Percentiles rank a stretch among this genome's conserved stretches.
Conservation (phyloP, 2,113 vertebrate species). For the Brachypodius melanocephalos region DNA sequence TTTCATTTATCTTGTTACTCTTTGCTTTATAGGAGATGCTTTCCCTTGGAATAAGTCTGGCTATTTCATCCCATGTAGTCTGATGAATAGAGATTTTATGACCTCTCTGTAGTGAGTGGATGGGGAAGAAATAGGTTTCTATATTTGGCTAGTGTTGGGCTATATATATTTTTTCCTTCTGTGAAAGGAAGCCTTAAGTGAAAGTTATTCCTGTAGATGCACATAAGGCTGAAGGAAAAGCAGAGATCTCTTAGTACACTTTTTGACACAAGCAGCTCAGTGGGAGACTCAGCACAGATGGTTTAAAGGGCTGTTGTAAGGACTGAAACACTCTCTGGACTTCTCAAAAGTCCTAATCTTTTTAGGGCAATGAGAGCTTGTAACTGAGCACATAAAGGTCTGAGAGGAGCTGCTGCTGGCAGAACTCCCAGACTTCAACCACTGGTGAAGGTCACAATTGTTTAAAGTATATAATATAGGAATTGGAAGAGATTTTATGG, state of each 20-base stretch:
- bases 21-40: background rate
- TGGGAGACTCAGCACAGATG: conserved; percentile 1
- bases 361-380: background rate
- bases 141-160: background rate
- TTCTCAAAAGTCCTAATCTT: background rate
- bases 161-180: background rate
- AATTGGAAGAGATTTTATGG: background rate
- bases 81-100: background rate
- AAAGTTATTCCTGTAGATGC: background rate
- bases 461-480: background rate
- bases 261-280: conserved; percentile 11
- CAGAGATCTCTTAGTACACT: background rate
- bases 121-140: background rate
- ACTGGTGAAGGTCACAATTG: background rate
- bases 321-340: background rate
- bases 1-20: background rate
- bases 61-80: background rate
- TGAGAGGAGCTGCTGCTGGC: background rate
- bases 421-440: background rate
- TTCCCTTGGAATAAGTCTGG: background rate
- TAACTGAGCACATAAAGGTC: background rate
- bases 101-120: background rate
- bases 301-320: conserved; percentile 9
- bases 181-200: background rate
- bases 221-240: background rate